Evolutionary conservation across 2,888 invertebrate species (phyloP), one percentile per base, ranked within the genome.

Genomic region (Pterobdella sp.): DNA sequence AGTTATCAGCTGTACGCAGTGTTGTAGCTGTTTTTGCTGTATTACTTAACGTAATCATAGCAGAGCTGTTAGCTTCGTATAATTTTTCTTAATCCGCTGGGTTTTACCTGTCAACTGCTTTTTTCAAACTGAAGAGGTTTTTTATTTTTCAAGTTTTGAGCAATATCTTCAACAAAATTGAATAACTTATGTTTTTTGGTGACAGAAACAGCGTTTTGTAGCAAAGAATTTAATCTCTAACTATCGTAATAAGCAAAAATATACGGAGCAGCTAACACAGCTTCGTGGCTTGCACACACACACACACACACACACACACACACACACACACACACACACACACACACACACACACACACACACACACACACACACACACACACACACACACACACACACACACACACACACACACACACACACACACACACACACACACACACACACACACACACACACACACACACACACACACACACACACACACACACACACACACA

Each of bases 281-380:
- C n/a, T n/a, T n/a, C 10, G 42, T 42, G 10, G 10, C 18, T 42
- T 14, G 42, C 7, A 42, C 42, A 14, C 42, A 42, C 18, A 42
- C 42, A 7, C 18, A 42, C 42, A 42, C 42, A 42, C 18, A 42
- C 42, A 42, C 42, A 42, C 42, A 42, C 7, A 42, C 42, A 42
- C 42, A 42, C 42, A 42, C 42, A 42, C 42, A 42, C 42, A 42
- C 42, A 42, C 42, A 42, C 42, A 42, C 42, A 42, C 42, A 42
- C 42, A 42, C 42, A 42, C 42, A 42, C 42, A 42, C 42, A 42
- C 42, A 42, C 42, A 42, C 42, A 42, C 42, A 42, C 42, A 42
- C 42, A 42, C 42, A 42, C 42, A 42, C 42, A 42, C 42, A 42
- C 7, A 42, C 42, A 42, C 42, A 42, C 42, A 42, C 42, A 42